These are phyloP conservation scores for Antheraea assamensis DNA, from an alignment of 2,888 invertebrate species.

Conservation along the genomic window DNA sequence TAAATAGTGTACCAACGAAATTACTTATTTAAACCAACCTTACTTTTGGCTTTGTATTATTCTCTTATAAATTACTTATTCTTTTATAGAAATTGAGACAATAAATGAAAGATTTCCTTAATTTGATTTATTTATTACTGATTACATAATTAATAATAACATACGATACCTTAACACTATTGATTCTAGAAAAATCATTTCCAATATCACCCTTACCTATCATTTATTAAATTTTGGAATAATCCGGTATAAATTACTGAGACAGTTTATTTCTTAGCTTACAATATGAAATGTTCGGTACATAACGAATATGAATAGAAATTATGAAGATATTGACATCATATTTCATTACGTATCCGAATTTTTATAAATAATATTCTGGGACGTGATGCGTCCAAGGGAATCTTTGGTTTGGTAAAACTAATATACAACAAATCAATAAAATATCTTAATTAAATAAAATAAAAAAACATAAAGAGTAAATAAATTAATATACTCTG, in stretches of 20 bases:
- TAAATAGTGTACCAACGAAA: no score
- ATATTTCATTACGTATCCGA: slow-evolving; percentile 17
- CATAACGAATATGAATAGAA: slow-evolving; percentile 33
- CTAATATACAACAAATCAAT: slow-evolving; percentile 35
- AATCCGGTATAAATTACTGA: slow-evolving; percentile 76
- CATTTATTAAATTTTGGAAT: slow-evolving; percentile 76
- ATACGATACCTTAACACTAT: slow-evolving; percentile 79
- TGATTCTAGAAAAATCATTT: slow-evolving; percentile 83
- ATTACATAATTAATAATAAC: slow-evolving; percentile 80
- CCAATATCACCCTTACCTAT: slow-evolving; percentile 80
- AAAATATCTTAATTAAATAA: slow-evolving; percentile 32
- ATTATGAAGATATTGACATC: not conserved
- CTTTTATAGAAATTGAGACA: not conserved
- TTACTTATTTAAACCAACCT: no score
- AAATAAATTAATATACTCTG: slow-evolving; percentile 26
- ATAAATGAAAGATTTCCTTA: slow-evolving; percentile 49
- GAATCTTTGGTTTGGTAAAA: slow-evolving; percentile 48
- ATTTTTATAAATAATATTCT: slow-evolving; percentile 27
- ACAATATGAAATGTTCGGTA: slow-evolving; percentile 30
- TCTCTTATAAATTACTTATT: no score
- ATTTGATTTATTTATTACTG: slow-evolving; percentile 78
- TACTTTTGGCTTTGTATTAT: no score
- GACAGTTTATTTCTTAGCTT: slow-evolving; percentile 55
- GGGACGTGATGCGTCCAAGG: slow-evolving; percentile 26
- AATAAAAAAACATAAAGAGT: slow-evolving; percentile 29